These are phyloP conservation scores for Diarsia mendica DNA, from an alignment of 2,888 invertebrate species.

Conservation along the genomic window DNA sequence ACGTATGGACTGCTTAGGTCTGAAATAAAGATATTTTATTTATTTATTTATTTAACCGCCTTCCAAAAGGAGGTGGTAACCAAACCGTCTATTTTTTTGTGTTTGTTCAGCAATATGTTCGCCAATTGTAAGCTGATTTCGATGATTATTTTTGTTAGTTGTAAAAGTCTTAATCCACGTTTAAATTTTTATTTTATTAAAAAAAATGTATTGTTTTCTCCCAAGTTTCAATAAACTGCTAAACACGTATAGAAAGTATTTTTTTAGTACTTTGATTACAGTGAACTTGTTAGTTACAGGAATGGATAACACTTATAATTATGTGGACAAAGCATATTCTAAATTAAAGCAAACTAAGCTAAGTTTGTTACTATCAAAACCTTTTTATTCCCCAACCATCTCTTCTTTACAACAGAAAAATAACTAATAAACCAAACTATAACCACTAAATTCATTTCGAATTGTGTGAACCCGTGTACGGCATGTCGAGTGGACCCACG, in stretches of 20 bases:
- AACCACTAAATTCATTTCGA: constrained; percentile 58
- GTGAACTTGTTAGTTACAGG: neutral
- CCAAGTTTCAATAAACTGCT: neutral
- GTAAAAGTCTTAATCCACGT: too few relatives aligned
- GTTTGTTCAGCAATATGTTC: too few relatives aligned
- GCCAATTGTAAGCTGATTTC: too few relatives aligned
- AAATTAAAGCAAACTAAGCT: neutral
- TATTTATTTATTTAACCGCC: too few relatives aligned
- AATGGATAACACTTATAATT: neutral
- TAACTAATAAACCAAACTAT: constrained; percentile 49
- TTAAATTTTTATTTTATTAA: too few relatives aligned
- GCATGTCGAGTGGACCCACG: constrained; percentile 83
- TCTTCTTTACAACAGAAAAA: constrained; percentile 21
- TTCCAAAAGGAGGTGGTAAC: too few relatives aligned
- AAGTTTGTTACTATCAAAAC: too few relatives aligned
- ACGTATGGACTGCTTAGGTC: too few relatives aligned
- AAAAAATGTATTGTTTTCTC: neutral
- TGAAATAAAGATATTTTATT: too few relatives aligned
- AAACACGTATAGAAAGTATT: neutral
- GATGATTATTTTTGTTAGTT: too few relatives aligned
- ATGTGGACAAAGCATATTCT: neutral
- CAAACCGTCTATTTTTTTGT: too few relatives aligned
- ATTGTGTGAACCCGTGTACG: constrained; percentile 79
- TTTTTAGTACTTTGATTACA: neutral
- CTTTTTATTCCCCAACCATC: neutral